Base-by-base conservation (phyloP, 1,140 invertebrate genomes). In the Popillia japonica region DNA sequence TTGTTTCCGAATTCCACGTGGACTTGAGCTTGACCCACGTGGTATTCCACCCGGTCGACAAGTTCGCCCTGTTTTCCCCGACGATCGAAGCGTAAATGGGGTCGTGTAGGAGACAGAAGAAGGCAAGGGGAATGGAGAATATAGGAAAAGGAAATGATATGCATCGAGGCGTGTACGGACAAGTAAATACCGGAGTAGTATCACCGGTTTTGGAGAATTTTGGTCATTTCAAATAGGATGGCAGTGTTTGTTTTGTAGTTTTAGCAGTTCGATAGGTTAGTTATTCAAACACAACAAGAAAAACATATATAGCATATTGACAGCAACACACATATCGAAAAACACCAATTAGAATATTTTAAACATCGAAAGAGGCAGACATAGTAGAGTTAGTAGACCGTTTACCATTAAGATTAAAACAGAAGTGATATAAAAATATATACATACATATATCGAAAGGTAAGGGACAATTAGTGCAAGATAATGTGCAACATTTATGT, bases 31-130 rank as follows among this genome's bases (percentile, higher is more conserved):
- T 79, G 78, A 11, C 44, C 91, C 73, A 98, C 96, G 88, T 97
- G 95, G 89, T 95, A 94, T 89, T 98, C 96, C 87, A 98, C 96
- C 84, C 94, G 89, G 89, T 97, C 95, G 84, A 97, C 92, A 91
- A 97, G 93, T 89, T 97, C 96, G 85, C 96, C 96, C 95, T 98
- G 81, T 77, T 48, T 55, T 48, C 11, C 72, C 40, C 34, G 40
- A 74, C 72, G 72, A 41, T 40, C 61, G 61, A 68, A 68, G 61
- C 72, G 72, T 17, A 74, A 20, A 44, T 8, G 72, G n/a, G 72
- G 41, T 14, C 22, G 61, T 68, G 61, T 23, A 27, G 22, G 22
- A 8, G 11, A 27, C 22, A 27, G 61, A 6, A 22, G 27, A 27
- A 6, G 9, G 61, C 4, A 22, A 34, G 61, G 0, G 61, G 27